Base-by-base conservation (phyloP, 1,140 invertebrate species). In the Saccostrea cuccullata region DNA sequence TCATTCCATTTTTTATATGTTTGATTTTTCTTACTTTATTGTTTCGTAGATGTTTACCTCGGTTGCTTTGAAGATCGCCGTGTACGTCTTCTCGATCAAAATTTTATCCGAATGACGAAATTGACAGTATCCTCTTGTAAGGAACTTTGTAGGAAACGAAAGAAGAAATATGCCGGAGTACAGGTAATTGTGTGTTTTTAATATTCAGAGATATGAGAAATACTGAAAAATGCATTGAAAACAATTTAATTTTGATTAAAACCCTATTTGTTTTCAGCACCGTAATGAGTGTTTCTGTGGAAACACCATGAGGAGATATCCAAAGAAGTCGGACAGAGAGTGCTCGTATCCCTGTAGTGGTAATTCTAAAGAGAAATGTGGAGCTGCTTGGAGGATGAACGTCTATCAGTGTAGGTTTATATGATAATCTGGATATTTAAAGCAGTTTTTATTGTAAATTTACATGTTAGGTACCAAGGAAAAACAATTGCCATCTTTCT, bases 251-350 rank as follows among this genome's bases (percentile, higher is more conserved):
- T 36, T 36, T 36, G 30, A 36, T 36, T 0, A 36, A 36, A 36
- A 36, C 30, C 30, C 30, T 55, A 77, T 89, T 87, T 17, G 15
- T 15, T 84, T 86, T 23, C 86, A 92, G 90, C 89, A 88, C 58
- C 47, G 83, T 13, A 84, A 23, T 2, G 85, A 92, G 56, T 93
- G 93, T 87, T 90, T 73, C 30, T 93, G 93, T 90, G 93, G 92
- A 23, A 90, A 92, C 30, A 88, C 85, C 30, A 87, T 90, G 58
- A 84, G 47, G 9, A 89, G 86, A 26, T 82, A 90, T n/a, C 83
- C 88, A 9, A 85, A 60, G 55, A 84, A 26, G 13, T 30, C 86
- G 11, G 90, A 92, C 13, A 86, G 36, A 6, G 89, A 90, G 23
- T 93, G 93, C 86, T 89, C 89, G 17, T 90, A 58, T 64, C 67